These are phyloP conservation scores for Drosophila monieri DNA, from an alignment of 2,888 invertebrate species.

Conservation along the genomic window DNA sequence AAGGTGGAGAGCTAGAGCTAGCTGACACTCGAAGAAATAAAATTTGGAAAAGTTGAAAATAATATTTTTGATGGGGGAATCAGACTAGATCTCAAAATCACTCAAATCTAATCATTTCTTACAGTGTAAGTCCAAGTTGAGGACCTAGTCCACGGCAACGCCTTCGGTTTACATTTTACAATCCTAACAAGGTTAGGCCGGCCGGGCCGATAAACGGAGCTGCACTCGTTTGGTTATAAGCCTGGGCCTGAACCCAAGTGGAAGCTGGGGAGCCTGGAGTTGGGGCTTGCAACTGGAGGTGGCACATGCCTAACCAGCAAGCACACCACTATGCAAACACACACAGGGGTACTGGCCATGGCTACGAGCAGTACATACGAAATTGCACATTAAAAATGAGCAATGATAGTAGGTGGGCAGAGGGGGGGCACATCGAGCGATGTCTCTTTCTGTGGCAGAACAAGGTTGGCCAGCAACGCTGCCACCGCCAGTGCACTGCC, in stretches of 20 bases:
- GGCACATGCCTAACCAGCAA: conserved; percentile 75
- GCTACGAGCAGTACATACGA: conserved; percentile 51
- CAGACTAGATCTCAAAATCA: too few relatives aligned
- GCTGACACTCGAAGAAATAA: conserved; percentile 13
- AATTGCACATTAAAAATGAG: conserved; percentile 76
- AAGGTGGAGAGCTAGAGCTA: conserved; percentile 48
- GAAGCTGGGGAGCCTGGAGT: conserved; percentile 22
- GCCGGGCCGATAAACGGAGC: conserved; percentile 66
- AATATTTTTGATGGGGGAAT: too few relatives aligned
- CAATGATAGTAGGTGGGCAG: conserved; percentile 54
- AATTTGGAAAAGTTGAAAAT: too few relatives aligned
- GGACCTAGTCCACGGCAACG: conserved; percentile 57
- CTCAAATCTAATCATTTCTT: background rate
- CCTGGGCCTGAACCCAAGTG: conserved; percentile 12
- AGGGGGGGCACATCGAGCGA: conserved; percentile 42
- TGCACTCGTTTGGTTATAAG: conserved; percentile 42
- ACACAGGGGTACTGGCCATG: conserved; percentile 34
- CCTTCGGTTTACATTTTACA: conserved; percentile 79
- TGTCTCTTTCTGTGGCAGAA: conserved; percentile 69
- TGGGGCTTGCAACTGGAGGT: conserved; percentile 50
- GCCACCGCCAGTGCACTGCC: conserved; percentile 4
- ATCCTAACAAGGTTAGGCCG: conserved; percentile 79
- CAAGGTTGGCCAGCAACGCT: conserved; percentile 58
- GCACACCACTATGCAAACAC: conserved; percentile 67
- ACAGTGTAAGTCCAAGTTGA: conserved; percentile 19